Percentiles rank a stretch among this genome's conserved stretches.
phyloP scores from a whole-genome alignment of 2,888 invertebrate genomes.

The Siphlonurus alternatus region DNA sequence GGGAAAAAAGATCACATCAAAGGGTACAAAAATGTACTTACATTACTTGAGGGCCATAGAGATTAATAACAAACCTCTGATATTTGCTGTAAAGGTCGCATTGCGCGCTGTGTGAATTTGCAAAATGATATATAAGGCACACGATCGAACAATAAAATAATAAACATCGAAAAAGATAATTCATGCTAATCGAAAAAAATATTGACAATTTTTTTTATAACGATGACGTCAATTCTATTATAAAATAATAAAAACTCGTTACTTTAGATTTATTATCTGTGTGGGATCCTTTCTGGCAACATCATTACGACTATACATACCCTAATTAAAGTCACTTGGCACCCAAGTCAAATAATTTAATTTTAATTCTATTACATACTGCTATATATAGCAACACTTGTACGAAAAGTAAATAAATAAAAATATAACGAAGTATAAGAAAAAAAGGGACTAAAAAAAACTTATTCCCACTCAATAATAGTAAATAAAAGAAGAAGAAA shows the following conservation, averaged over 20 bases:
- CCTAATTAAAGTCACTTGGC: background rate
- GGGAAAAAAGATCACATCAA: background rate
- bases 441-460: background rate
- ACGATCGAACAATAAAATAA: conserved; percentile 1
- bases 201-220: background rate
- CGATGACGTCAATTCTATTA: background rate
- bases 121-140: background rate
- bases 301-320: background rate
- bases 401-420: background rate
- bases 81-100: conserved; percentile 16
- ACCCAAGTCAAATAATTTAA: background rate
- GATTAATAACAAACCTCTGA: conserved; percentile 22
- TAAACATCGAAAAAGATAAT: background rate
- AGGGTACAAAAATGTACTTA: conserved; percentile 16
- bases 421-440: background rate
- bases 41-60: conserved; percentile 21
- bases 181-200: background rate
- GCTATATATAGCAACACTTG: background rate
- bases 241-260: background rate
- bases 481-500: background rate
- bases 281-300: background rate
- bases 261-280: background rate
- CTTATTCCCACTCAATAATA: too few species aligned
- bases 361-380: background rate
- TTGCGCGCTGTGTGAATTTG: background rate